Conservation (phyloP, 2,888 invertebrate species). For the Carpatolechia fugitivella region DNA sequence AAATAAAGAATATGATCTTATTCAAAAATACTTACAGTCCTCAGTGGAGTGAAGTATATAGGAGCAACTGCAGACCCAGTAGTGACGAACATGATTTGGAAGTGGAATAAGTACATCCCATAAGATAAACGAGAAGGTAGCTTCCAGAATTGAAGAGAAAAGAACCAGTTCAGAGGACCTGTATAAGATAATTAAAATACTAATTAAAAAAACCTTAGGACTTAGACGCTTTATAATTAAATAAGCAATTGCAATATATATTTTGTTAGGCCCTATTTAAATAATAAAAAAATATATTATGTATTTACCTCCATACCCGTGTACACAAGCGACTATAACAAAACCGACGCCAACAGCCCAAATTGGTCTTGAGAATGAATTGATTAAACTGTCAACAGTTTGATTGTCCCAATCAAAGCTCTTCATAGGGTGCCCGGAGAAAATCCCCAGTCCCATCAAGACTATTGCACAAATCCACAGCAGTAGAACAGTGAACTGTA, state of each 20-base stretch:
- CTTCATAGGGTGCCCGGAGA: background rate
- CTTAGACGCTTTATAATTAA: too few relatives aligned
- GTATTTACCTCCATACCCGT: conserved; percentile 52
- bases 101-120: conserved; percentile 67
- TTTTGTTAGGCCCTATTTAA: too few relatives aligned
- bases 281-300: conserved; percentile 1
- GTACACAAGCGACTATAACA: conserved; percentile 48
- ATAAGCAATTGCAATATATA: too few relatives aligned
- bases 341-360: conserved; percentile 48
- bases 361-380: conserved; percentile 38
- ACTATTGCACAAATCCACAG: conserved; percentile 17
- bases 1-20: too few relatives aligned
- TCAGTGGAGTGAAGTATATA: conserved; percentile 26
- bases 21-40: conserved; percentile 31
- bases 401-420: conserved; percentile 16
- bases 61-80: conserved; percentile 24
- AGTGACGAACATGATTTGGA: conserved; percentile 34
- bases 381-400: conserved; percentile 23
- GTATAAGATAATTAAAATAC: conserved; percentile 10
- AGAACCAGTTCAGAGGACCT: conserved; percentile 60
- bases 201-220: conserved; percentile 1
- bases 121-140: conserved; percentile 61
- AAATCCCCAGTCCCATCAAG: background rate
- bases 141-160: conserved; percentile 57
- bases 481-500: conserved; percentile 17